These are phyloP conservation scores for Aphelenchoides fujianensis DNA, from an alignment of 1,140 invertebrate genomes.

Conservation along the genomic window DNA sequence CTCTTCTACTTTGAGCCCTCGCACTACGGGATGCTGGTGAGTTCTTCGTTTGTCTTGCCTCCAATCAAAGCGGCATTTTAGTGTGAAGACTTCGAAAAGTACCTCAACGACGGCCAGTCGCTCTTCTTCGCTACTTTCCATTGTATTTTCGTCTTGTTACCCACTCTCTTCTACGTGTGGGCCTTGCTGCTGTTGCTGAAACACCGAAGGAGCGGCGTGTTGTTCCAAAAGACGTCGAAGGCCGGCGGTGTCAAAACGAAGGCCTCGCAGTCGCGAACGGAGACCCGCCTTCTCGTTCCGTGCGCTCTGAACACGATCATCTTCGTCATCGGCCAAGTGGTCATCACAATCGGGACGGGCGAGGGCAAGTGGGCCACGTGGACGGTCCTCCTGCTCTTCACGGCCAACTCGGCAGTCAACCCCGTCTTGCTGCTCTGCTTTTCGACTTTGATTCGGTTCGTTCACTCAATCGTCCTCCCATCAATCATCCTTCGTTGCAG, in stretches of 20 bases:
- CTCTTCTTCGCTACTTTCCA: conserved; percentile 56
- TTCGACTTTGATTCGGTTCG: conserved; percentile 45
- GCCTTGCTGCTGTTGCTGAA: conserved; percentile 25
- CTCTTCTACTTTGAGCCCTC: conserved; percentile 58
- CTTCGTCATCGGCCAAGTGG: conserved; percentile 53
- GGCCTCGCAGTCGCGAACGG: background rate
- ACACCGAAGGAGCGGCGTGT: conserved; percentile 10
- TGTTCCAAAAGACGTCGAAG: conserved; percentile 12
- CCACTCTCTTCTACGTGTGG: conserved; percentile 52
- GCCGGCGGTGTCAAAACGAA: background rate
- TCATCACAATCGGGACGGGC: conserved; percentile 48
- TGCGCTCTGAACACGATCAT: conserved; percentile 55
- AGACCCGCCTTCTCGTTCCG: conserved; percentile 44
- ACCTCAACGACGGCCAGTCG: conserved; percentile 51
- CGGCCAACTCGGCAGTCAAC: conserved; percentile 52
- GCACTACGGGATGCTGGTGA: conserved; percentile 55
- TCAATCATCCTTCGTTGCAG: no score
- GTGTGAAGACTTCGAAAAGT: conserved; percentile 53
- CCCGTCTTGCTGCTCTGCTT: conserved; percentile 50
- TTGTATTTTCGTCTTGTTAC: conserved; percentile 51
- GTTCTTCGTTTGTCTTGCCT: no score
- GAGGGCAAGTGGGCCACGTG: conserved; percentile 60
- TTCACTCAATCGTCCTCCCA: no score
- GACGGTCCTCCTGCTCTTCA: conserved; percentile 50
- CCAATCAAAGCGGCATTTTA: no score